These are phyloP conservation scores for Bombycilla garrulus DNA, from an alignment of 2,113 vertebrate species.

Conservation along the genomic window DNA sequence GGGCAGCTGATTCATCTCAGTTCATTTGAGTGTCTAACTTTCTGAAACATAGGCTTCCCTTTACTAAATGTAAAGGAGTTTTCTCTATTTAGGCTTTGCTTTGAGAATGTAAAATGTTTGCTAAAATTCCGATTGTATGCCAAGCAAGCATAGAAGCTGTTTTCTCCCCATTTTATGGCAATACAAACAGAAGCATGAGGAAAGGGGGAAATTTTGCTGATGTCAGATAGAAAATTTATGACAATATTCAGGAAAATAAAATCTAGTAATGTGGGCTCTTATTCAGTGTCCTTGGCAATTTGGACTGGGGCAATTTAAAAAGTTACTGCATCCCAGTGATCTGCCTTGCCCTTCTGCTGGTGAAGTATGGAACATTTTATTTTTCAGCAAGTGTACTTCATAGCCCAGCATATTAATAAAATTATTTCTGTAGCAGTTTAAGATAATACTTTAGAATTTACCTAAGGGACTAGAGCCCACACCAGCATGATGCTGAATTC, in stretches of 20 bases:
- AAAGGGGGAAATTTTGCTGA: not conserved
- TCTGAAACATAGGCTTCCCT: not conserved
- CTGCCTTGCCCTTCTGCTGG: not conserved
- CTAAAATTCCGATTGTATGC: not conserved
- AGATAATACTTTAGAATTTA: not conserved
- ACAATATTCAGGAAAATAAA: not conserved
- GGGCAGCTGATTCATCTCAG: not conserved
- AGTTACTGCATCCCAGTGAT: not conserved
- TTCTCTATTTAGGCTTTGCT: not conserved
- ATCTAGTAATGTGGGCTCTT: not conserved
- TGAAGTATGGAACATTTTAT: not conserved
- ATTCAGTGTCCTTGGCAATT: not conserved
- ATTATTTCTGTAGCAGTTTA: not conserved
- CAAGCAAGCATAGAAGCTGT: not conserved
- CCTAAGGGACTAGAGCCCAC: not conserved
- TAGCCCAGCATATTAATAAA: not conserved
- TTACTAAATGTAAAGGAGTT: not conserved
- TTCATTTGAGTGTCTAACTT: not conserved
- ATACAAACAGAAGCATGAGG: not conserved
- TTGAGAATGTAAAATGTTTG: not conserved
- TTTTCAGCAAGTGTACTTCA: not conserved
- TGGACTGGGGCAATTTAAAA: not conserved
- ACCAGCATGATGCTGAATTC: not conserved
- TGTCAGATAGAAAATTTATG: not conserved
- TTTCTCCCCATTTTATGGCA: not conserved